Base-by-base conservation (phyloP, 1,140 invertebrate species). In the Cotesia typhae region DNA sequence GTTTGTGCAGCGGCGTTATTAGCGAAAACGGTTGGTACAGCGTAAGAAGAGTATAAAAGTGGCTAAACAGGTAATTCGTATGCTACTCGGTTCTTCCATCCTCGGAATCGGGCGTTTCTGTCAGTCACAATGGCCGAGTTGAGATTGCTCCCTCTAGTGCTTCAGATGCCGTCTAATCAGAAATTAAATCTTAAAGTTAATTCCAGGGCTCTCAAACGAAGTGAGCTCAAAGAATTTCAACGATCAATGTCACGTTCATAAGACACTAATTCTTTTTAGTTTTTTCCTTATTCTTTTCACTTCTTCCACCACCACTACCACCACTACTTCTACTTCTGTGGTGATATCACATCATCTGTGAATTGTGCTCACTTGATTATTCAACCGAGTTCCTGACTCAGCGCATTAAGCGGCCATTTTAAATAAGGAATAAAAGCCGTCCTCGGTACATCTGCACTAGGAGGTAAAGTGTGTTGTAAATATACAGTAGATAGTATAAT, bases 161-260 rank as follows among this genome's bases (percentile, higher is more conserved):
- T 9, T 66, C 75, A 74, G 77, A 73, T 76, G 67, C 68, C 75
- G 78, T 78, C 82, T 84, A 85, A 86, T 86, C 83, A 85, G 82
- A 84, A 86, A 86, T 86, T 85, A 86, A 85, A 86, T 85, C 83
- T 85, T 83, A 82, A 81, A 81, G 80, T 83, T 84, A 83, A 84
- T 85, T 82, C 77, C 76, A 47, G 41, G 5, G 41, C 36, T 77
- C 72, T 73, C 77, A 78, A 78, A 78, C 75, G 73, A 64, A 75
- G 71, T 70, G 65, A 73, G 70, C 71, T 74, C 65, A 65, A 61
- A 67, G 47, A 66, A 66, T 41, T 28, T 41, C 35, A 12, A 28
- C 64, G 41, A 52, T 52, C 64, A 66, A 66, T 66, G 61, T 38
- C 61, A 64, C 36, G 10, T 64, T 64, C 36, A 38, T 55, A 5